Base-by-base conservation (phyloP, 2,797 vertebrate species). In the Phyllotis vaccarum region DNA sequence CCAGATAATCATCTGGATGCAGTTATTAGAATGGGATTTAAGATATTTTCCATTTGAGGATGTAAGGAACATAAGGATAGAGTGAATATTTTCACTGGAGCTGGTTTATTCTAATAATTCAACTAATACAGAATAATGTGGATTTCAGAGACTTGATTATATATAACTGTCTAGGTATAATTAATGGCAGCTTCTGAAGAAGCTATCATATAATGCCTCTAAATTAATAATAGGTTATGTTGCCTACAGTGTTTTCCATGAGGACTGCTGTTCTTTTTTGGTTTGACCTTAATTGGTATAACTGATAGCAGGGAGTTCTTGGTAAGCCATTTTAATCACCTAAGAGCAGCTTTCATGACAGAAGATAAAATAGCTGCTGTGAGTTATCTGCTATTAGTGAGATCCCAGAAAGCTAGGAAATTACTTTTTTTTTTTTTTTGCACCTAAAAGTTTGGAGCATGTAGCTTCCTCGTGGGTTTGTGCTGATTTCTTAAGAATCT, bases 261-360 rank as follows among this genome's bases (percentile, higher is more conserved):
- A 98, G 97, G 94, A 93, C 60, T 88, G 22, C 86, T 96, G 56
- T 96, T 98, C 90, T 68, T 92, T 96, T 46, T 98, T 91, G 97
- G 88, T 97, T 98, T 98, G 97, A 98, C 97, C 97, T 98, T 98
- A 98, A 98, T 98, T 99, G 97, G 97, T 96, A 93, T 98, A 98
- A 98, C 97, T 98, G 97, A 98, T 98, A 98, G 97, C 96, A 97
- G 96, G 96, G 98, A 97, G 97, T 96, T 93, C 96, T 86, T 94
- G 58, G 74, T 88, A 94, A 95, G 91, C 88, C 80, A 96, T 97
- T 98, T 98, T 98, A 98, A 98, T 98, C 96, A 98, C 94, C 89
- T 97, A 96, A 94, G 97, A 97, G 97, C 93, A 97, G 83, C 96
- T 97, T 97, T 97, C 83, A 86, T 96, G 98, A 97, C 97, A 98